Evolutionary conservation across 2,888 invertebrate genomes (phyloP), one percentile per base, ranked within the genome.

Genomic region (Sphaerophoria taeniata): DNA sequence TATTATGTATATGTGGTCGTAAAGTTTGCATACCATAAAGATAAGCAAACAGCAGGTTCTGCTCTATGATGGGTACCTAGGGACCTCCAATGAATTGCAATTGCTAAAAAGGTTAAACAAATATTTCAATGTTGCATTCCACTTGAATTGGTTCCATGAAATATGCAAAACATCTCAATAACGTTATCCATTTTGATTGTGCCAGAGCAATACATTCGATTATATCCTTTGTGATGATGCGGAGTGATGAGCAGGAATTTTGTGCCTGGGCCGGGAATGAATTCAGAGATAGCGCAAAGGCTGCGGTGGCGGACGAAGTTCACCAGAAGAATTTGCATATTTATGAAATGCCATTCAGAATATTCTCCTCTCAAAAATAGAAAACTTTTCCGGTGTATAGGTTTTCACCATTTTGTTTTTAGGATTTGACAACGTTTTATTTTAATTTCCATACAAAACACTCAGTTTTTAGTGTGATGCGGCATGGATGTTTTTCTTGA

Each of bases 141-240:
- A 85, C 69, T 80, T 63, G 76, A 76, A 76, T 85, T 76, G 84
- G 61, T 85, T 63, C 56, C 12, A 76, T 85, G 76, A 81, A 81
- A 81, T 85, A 85, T 85, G 85, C 85, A 81, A 81, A 85, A 85
- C 76, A 73, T 77, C 76, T 85, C 85, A 77, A 81, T 85, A 73
- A 53, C 72, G 81, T 76, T 81, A 85, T 81, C 76, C 81, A 77
- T 85, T 85, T 85, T 76, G 85, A 85, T 81, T 85, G 76, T 81
- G 53, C 72, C 12, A 53, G 24, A 24, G 70, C 56, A 51, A 47
- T 76, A 81, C 72, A 81, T 81, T 84, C 71, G 84, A 84, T 84
- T 70, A 85, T 85, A 85, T 85, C 80, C 85, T 80, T 85, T 85
- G 80, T 81, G 60, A 47, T 67, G 24, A 53, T 51, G 2, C 16